phyloP scores from a whole-genome alignment of 2,888 invertebrate genomes.

The Sinotaia quadrata region DNA sequence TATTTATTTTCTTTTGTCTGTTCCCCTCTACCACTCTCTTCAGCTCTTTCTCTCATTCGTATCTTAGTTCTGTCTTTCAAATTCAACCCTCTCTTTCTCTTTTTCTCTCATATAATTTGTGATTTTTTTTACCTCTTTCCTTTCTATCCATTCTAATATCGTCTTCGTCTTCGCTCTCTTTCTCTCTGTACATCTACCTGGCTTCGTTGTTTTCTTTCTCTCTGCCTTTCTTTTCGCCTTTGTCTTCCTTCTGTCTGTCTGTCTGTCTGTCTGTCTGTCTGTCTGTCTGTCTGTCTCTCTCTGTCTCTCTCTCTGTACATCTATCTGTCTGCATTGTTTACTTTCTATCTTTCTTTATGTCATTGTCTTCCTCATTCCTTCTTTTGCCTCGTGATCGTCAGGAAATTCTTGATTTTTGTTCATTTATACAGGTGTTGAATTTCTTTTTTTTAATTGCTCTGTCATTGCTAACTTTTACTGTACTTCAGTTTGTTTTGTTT shows the following conservation, averaged over 20 bases:
- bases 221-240: background rate
- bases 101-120: no score
- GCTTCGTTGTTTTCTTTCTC: background rate
- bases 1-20: no score
- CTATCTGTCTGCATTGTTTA: background rate
- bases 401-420: no score
- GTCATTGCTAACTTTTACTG: no score
- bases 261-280: background rate
- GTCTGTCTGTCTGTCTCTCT: background rate
- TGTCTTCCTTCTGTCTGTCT: background rate
- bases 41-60: background rate
- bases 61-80: background rate
- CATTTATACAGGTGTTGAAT: no score
- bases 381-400: no score
- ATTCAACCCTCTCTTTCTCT: background rate
- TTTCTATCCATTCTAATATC: no score
- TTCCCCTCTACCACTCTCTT: no score
- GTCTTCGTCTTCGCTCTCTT: conserved; percentile 1
- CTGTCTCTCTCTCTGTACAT: background rate
- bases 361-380: background rate
- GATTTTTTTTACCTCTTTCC: no score
- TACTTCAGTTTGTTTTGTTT: no score
- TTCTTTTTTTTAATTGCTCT: no score
- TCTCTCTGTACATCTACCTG: background rate
- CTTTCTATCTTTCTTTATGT: background rate